Evolutionary conservation across 2,797 vertebrate genomes (phyloP), one percentile per base, ranked within the genome.

Genomic region (Lerista edwardsae): DNA sequence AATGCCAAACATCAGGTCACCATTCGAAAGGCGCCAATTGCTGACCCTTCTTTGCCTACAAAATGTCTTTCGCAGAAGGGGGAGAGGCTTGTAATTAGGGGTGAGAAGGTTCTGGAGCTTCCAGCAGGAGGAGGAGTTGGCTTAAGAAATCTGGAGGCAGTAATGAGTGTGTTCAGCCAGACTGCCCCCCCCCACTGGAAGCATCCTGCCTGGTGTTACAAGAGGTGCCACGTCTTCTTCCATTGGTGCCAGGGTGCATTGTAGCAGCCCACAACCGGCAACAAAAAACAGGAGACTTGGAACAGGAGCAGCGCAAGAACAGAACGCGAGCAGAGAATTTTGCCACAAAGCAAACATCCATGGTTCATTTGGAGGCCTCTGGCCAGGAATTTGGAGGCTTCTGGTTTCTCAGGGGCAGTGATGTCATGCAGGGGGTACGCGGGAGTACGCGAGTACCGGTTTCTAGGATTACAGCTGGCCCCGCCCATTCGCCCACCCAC

Each of bases 1-100:
- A 83, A 77, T n/a, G 75, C 85, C 83, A 88, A 89, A 55, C 68
- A 21, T 6, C 62, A 80, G 91, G 87, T 84, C 91, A 57, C 82
- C 89, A 78, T 82, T 89, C 82, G 88, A 80, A 73, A 84, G 31
- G 47, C 84, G 73, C 15, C 68, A 87, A 84, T 25, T 0, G 82
- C 85, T 88, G 79, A 62, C 90, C 91, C 36, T 91, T 90, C 41
- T 80, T 57, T 80, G 88, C 57, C 17, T 3, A 82, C 68, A 78
- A 89, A 84, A 76, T 41, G 11, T 75, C 31, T 87, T 92, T 82
- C 86, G 39, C 84, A 76, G 11, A 0, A 47, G 67, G 3, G 78
- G 44, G 86, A 31, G 81, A 87, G 59, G 81, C 73, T 81, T 91
- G 79, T 91, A 91, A 84, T 29, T 51, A 78, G 79, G 44, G 41